Evolutionary conservation across 2,113 vertebrate species (phyloP).

Genomic region (Mobula birostris): DNA sequence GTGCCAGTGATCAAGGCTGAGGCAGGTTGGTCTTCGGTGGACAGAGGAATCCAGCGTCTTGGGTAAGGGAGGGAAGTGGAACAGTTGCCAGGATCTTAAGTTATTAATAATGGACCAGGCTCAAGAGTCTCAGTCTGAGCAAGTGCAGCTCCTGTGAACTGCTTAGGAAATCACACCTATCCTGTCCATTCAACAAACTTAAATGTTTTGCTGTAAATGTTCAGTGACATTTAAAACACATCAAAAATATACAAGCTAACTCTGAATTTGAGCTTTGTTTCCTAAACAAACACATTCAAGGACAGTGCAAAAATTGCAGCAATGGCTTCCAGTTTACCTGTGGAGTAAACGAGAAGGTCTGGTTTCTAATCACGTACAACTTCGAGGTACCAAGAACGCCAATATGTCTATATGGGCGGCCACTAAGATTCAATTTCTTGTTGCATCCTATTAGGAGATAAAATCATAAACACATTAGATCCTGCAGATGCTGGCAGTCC

Average conservation of each 20-base stretch:
- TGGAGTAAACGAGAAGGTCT: slow-evolving; percentile 85
- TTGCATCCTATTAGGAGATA: slow-evolving; percentile 64
- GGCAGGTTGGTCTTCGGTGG: too few relatives aligned
- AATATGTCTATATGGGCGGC: slow-evolving; percentile 87
- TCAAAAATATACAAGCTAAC: neutral
- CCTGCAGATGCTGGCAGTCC: too few relatives aligned
- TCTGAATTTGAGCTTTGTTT: neutral
- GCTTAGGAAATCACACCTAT: neutral
- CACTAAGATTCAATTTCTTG: slow-evolving; percentile 82
- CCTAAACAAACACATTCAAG: slow-evolving; percentile 26
- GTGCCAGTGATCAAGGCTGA: too few relatives aligned
- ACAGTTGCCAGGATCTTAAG: too few relatives aligned
- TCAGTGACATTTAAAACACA: neutral
- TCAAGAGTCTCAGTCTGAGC: too few relatives aligned
- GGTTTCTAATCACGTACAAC: slow-evolving; percentile 85
- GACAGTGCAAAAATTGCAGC: slow-evolving; percentile 1
- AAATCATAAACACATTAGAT: too few relatives aligned
- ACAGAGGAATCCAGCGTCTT: too few relatives aligned
- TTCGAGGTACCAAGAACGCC: slow-evolving; percentile 96
- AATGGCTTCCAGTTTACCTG: slow-evolving; percentile 57
- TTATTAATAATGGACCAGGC: too few relatives aligned
- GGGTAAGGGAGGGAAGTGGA: too few relatives aligned
- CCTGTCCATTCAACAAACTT: neutral
- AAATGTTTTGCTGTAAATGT: neutral
- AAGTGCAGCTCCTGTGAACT: too few relatives aligned